phyloP scores from a whole-genome alignment of 2,888 invertebrate genomes.

The Palloptera scutellata region DNA sequence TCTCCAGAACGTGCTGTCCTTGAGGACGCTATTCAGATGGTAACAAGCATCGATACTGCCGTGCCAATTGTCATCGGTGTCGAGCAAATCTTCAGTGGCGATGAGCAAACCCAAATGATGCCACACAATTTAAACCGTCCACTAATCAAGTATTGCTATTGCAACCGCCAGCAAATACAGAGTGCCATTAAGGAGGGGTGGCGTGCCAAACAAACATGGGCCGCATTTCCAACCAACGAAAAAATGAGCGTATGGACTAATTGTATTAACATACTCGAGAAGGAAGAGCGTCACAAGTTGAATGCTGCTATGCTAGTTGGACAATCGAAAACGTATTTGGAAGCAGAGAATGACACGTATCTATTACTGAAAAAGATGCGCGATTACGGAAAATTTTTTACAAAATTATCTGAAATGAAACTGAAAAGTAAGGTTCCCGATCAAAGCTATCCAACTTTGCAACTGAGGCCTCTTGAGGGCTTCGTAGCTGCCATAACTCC shows the following conservation, averaged over 20 bases:
- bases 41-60: slow-evolving; percentile 14
- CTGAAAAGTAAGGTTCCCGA: slow-evolving; percentile 80
- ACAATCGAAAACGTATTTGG: slow-evolving; percentile 88
- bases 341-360: slow-evolving; percentile 95
- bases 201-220: slow-evolving; percentile 81
- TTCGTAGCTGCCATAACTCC: slow-evolving; percentile 95
- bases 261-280: slow-evolving; percentile 87
- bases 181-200: slow-evolving; percentile 82
- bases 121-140: slow-evolving; percentile 87
- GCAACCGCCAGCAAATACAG: slow-evolving; percentile 79
- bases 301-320: slow-evolving; percentile 96
- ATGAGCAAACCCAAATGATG: slow-evolving; percentile 79
- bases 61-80: slow-evolving; percentile 92
- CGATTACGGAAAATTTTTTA: slow-evolving; percentile 76
- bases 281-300: slow-evolving; percentile 81
- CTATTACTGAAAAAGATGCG: slow-evolving; percentile 94
- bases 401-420: slow-evolving; percentile 28
- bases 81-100: slow-evolving; percentile 77
- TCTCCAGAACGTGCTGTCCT: slow-evolving; percentile 6
- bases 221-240: slow-evolving; percentile 77
- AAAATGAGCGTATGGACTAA: slow-evolving; percentile 80
- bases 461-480: slow-evolving; percentile 90
- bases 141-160: slow-evolving; percentile 89
- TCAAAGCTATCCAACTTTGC: slow-evolving; percentile 78
- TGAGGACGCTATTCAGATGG: neutral